Evolutionary conservation across 2,888 invertebrate species (phyloP), one percentile per base, ranked within the genome.

Genomic region (Morpho achilles): DNA sequence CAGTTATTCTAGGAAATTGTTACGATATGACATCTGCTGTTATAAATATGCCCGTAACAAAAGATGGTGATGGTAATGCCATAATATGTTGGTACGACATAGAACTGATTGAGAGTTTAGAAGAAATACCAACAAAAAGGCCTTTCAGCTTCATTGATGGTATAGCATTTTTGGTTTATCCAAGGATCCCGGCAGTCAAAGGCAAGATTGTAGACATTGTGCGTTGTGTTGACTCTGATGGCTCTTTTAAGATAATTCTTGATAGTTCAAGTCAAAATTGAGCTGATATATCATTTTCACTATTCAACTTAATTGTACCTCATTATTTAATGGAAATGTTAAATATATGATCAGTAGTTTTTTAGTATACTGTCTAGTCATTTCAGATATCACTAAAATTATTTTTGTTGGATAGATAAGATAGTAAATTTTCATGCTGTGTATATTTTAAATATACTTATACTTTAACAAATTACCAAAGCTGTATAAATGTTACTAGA

Each of bases 81-180:
- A 78, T 93, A 58, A 73, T 92, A 22, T 91, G 92, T 66, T 93
- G 93, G 92, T 93, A 87, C 65, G 77, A 79, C n/a, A 78, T 92
- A 50, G 82, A 90, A 61, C 69, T 91, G 23, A 77, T 87, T 66
- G 78, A 90, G 53, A 74, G 81, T 56, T 55, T 80, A 32, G 73
- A 75, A 23, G 76, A 71, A 39, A 78, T 92, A 58, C 77, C 83
- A 7, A 93, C 92, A 0, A 79, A 83, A 53, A 77, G 85, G 62
- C 63, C 81, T 56, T 76, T 77, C 58, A 75, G 91, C 69, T 89
- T 91, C 68, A 74, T 87, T 48, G 88, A 91, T 67, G 90, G 89
- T 40, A 84, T 82, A 64, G 87, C 88, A 57, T 91, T 89, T 67
- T 70, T 93, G 61, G 75, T 91, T 0, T 71, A 85, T 58, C 80